Evolutionary conservation across 2,888 invertebrate genomes (phyloP).

Genomic region (Lycia hirtaria): DNA sequence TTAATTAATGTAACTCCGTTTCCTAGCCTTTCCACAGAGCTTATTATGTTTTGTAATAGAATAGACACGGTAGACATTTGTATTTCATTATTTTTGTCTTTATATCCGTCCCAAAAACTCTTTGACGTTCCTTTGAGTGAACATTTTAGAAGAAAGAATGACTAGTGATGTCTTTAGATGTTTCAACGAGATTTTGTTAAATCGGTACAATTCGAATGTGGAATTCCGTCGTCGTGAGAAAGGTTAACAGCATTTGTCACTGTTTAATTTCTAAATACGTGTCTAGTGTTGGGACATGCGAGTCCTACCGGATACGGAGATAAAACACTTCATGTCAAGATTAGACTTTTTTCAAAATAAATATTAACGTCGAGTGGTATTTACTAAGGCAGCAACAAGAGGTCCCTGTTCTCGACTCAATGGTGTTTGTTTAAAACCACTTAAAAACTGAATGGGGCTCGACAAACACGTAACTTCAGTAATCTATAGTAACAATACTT

Average conservation of each 20-base stretch:
- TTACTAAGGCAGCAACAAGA: conserved; percentile 36
- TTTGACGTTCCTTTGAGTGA: conserved; percentile 52
- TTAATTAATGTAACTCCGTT: conserved; percentile 73
- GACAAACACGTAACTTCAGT: conserved; percentile 69
- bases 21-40: conserved; percentile 49
- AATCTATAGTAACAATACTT: conserved; percentile 72
- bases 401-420: conserved; percentile 53
- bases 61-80: conserved; percentile 63
- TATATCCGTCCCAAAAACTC: conserved; percentile 64
- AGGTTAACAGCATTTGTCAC: conserved; percentile 55
- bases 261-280: conserved; percentile 59
- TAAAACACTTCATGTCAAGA: conserved; percentile 68
- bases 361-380: conserved; percentile 34
- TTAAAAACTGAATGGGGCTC: conserved; percentile 68
- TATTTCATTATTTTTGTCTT: conserved; percentile 63
- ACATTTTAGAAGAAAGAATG: conserved; percentile 63
- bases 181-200: conserved; percentile 42
- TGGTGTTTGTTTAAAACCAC: conserved; percentile 80
- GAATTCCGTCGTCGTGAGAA: conserved; percentile 63
- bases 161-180: conserved; percentile 44
- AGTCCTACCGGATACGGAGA: conserved; percentile 69
- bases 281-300: conserved; percentile 46
- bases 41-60: conserved; percentile 58
- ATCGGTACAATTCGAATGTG: conserved; percentile 36
- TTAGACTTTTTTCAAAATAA: conserved; percentile 45